A percentile compares a stretch with the other conserved stretches of the same genome.
These are phyloP conservation scores for Danaus melanippus DNA, from an alignment of 1,140 invertebrate genomes.

Conservation along the genomic window DNA sequence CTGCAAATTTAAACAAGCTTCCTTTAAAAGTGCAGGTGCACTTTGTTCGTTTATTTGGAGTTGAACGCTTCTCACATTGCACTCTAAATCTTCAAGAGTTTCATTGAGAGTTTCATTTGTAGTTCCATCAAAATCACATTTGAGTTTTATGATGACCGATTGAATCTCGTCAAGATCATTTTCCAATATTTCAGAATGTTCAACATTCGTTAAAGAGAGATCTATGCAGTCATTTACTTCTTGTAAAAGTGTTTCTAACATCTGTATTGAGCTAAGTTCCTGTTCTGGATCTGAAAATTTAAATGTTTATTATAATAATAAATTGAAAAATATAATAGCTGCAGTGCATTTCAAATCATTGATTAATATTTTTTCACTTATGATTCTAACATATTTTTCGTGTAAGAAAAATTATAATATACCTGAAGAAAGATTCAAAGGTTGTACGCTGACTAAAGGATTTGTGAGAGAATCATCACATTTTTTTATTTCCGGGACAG, in stretches of 20 bases:
- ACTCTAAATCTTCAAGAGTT: slow-evolving; percentile 65
- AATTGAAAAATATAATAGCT: no score
- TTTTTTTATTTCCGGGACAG: no score
- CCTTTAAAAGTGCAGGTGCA: slow-evolving; percentile 47
- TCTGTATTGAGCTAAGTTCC: slow-evolving; percentile 32
- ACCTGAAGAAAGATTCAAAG: no score
- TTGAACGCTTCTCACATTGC: slow-evolving; percentile 64
- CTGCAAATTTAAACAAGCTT: slow-evolving; percentile 51
- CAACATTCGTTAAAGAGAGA: slow-evolving; percentile 20
- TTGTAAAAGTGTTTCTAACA: slow-evolving; percentile 37
- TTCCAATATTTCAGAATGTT: slow-evolving; percentile 33
- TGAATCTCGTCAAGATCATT: slow-evolving; percentile 60
- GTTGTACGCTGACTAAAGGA: no score
- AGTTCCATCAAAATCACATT: slow-evolving; percentile 43
- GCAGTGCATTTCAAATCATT: no score
- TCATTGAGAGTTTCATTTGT: slow-evolving; percentile 54
- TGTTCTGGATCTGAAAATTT: slow-evolving; percentile 5
- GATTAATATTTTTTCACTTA: no score
- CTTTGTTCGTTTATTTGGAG: slow-evolving; percentile 58
- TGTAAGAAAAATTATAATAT: no score
- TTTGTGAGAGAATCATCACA: no score
- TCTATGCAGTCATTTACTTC: slow-evolving; percentile 42
- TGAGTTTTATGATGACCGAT: slow-evolving; percentile 56
- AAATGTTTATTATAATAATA: no score
- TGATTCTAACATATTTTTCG: no score